These are phyloP conservation scores for Saccostrea echinata DNA, from an alignment of 1,140 invertebrate genomes.

Conservation along the genomic window DNA sequence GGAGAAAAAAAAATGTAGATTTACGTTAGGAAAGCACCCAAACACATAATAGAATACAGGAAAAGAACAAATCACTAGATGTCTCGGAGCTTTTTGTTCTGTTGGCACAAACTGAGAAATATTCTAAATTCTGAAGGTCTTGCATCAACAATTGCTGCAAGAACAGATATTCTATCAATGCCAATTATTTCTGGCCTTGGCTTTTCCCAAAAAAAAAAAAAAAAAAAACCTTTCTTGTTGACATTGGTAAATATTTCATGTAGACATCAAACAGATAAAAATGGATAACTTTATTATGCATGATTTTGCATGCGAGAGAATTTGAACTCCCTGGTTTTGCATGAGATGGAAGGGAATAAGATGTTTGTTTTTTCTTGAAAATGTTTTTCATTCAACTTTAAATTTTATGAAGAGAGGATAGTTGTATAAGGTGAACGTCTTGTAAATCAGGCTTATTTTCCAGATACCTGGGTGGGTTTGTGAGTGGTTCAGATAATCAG, in stretches of 20 bases:
- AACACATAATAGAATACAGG: background rate
- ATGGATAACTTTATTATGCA: background rate
- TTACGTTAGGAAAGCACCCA: background rate
- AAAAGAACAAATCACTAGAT: background rate
- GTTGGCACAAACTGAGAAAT: conserved; percentile 13
- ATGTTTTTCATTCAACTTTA: background rate
- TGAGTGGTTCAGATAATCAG: background rate
- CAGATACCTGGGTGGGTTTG: background rate
- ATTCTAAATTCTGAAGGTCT: background rate
- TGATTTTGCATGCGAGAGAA: background rate
- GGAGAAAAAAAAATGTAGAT: too few species aligned
- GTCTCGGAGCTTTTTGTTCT: background rate
- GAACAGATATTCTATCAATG: background rate
- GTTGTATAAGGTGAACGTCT: background rate
- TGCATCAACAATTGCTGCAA: background rate
- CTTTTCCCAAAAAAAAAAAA: too few species aligned
- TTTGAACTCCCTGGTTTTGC: background rate
- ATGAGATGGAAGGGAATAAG: background rate
- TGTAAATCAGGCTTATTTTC: background rate
- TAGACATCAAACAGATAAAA: too few species aligned
- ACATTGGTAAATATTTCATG: too few species aligned
- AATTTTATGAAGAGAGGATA: background rate
- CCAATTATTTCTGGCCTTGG: background rate
- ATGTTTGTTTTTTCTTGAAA: background rate
- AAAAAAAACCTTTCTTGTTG: too few species aligned